Evolutionary conservation across 2,113 vertebrate species (phyloP), one percentile per base, ranked within the genome.

Genomic region (Hippolais icterina): DNA sequence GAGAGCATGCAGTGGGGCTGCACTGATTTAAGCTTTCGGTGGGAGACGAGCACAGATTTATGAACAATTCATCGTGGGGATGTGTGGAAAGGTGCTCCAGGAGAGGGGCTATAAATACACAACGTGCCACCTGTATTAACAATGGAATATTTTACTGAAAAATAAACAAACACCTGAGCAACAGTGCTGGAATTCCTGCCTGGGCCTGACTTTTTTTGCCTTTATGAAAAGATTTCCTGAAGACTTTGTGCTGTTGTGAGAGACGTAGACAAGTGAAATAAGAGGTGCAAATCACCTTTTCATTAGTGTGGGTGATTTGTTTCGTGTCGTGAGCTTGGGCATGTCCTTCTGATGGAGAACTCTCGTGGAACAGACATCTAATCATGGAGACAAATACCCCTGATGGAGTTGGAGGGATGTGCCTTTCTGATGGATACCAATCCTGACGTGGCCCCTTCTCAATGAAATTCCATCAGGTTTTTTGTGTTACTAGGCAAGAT

Each of bases 381-480:
- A 94, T 92, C 91, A 83, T 5, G 12, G 83, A 96, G 64, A 97
- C 56, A 96, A 94, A 97, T 91, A 93, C 39, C 75, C 87, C 88
- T 29, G 44, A 66, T 52, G 59, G 60, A 87, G 79, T 46, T 93
- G 91, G 91, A 83, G 59, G 91, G 72, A 87, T 78, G 60, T 54
- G 75, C 93, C 75, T 94, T 85, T 94, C 75, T 92, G 90, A 87
- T 78, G 78, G 50, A 79, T 71, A 37, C 60, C 39, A 69, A 85
- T 90, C 52, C 87, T 70, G 78, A 87, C 23, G 3, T 78, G 89
- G 33, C 15, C 66, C 90, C 68, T 96, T 89, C 81, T 93, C 87
- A 66, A 56, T 24, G 79, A 97, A 89, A 79, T 74, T 87, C 78
- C 86, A 92, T 93, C 77, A 59, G 17, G 31, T 69, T 77, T 72